Percentiles rank a stretch among this genome's conserved stretches.
phyloP scores from a whole-genome alignment of 2,797 vertebrate genomes.

The Morus bassanus region DNA sequence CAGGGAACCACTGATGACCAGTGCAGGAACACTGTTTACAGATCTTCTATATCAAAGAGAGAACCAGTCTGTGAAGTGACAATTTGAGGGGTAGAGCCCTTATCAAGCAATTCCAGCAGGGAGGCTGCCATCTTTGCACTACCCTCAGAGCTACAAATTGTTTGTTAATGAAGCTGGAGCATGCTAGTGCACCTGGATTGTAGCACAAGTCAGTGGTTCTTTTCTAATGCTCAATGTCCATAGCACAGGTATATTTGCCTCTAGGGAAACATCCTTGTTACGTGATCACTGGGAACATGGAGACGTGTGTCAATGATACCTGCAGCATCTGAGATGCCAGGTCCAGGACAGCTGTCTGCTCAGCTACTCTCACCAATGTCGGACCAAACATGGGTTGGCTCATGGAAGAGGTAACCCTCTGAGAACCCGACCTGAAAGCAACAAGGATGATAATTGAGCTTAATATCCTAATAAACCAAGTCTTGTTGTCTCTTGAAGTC shows the following conservation, averaged over 20 bases:
- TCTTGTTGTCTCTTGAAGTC: background rate
- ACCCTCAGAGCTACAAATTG: background rate
- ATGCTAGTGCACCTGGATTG: background rate
- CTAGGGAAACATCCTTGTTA: background rate
- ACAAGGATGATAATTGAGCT: background rate
- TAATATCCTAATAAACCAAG: background rate
- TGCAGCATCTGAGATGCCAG: background rate
- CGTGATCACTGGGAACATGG: background rate
- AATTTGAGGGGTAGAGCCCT: background rate
- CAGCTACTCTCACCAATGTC: background rate
- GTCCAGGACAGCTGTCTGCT: background rate
- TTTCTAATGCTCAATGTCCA: background rate
- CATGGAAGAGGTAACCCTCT: background rate
- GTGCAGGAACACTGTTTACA: background rate
- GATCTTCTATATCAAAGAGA: background rate
- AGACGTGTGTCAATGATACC: accelerated
- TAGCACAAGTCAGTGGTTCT: background rate
- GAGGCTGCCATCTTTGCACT: background rate
- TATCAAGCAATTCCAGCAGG: background rate
- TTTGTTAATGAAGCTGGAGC: background rate
- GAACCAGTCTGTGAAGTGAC: background rate
- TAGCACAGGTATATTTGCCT: background rate
- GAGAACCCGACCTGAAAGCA: background rate
- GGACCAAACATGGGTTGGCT: background rate
- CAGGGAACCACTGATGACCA: background rate